Evolutionary conservation across 2,113 vertebrate genomes (phyloP).

Genomic region (Heterotilapia buettikoferi): DNA sequence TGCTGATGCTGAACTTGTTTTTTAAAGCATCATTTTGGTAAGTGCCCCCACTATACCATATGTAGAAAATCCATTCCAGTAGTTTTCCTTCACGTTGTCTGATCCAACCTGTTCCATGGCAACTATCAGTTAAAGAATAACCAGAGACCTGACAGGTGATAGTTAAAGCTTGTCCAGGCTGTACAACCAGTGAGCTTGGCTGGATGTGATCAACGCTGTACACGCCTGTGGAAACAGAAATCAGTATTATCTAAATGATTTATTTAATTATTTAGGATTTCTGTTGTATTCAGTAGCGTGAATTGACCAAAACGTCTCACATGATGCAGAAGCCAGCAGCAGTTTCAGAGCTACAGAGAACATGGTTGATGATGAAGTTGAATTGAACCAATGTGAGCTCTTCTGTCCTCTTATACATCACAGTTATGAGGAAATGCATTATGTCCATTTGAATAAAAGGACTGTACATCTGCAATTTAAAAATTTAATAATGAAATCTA

Average conservation of each 20-base stretch:
- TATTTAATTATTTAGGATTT: not conserved
- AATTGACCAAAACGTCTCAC: not conserved
- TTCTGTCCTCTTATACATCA: not conserved
- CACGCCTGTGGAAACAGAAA: not conserved
- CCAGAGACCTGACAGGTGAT: not conserved
- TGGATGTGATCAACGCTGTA: not conserved
- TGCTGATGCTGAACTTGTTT: conserved; percentile 23
- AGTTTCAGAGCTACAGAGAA: not conserved
- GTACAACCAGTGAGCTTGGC: not conserved
- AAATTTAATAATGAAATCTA: accelerated
- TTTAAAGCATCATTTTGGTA: not conserved
- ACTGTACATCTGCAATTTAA: accelerated
- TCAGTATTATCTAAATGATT: not conserved
- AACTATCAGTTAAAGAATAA: not conserved
- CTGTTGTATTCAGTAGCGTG: accelerated
- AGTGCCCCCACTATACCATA: accelerated
- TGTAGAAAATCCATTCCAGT: no score
- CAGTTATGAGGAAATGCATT: not conserved
- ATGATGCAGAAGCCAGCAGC: not conserved
- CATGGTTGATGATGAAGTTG: not conserved
- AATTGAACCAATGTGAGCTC: not conserved
- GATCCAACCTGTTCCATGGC: no score
- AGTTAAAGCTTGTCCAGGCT: not conserved
- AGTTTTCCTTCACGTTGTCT: no score
- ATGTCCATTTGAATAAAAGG: not conserved